Conservation (phyloP, 1,140 invertebrate species). For the Diprion similis region DNA sequence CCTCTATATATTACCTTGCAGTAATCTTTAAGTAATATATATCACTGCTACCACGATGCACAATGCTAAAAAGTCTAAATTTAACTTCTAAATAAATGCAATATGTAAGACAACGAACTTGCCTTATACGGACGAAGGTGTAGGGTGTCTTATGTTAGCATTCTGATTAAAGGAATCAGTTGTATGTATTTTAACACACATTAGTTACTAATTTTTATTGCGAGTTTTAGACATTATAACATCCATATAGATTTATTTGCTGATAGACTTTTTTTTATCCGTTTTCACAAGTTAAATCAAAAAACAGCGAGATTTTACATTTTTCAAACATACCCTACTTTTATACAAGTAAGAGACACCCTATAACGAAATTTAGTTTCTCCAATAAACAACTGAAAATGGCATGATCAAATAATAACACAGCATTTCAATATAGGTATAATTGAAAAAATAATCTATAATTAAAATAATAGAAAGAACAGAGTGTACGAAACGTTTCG, state of each 20-base stretch:
- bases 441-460: background rate
- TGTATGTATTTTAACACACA: no score
- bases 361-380: no score
- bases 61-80: background rate
- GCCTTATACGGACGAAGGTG: background rate
- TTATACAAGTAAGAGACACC: no score
- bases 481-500: background rate
- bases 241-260: no score
- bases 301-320: background rate
- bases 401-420: no score
- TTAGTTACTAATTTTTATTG: no score
- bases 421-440: no score
- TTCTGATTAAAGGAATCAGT: background rate
- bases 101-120: background rate
- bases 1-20: background rate
- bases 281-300: background rate
- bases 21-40: slow-evolving; percentile 2
- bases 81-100: background rate
- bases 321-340: no score
- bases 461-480: background rate
- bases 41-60: background rate
- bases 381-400: no score
- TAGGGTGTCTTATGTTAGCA: background rate
- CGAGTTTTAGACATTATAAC: no score
- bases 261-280: background rate